phyloP scores from a whole-genome alignment of 2,888 invertebrate species.

The Azorinus chamasolen region DNA sequence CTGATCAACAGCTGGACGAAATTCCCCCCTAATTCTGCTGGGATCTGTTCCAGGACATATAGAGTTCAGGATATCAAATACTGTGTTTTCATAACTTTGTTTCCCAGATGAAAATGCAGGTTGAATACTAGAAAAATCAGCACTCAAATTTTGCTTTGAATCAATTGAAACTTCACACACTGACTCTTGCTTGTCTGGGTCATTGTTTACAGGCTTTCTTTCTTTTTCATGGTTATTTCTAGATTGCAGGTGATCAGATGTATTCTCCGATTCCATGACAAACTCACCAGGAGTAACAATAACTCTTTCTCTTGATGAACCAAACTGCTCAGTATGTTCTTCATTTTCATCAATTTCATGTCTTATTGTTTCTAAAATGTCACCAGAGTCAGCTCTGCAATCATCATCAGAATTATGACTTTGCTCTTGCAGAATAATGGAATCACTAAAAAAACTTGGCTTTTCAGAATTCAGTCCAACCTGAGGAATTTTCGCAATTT shows the following conservation, averaged over 20 bases:
- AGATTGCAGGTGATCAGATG: too few species aligned
- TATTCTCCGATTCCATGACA: too few species aligned
- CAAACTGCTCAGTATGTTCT: background rate
- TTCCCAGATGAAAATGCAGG: slow-evolving; percentile 9
- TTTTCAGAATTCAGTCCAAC: background rate
- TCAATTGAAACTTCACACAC: background rate
- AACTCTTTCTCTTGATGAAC: background rate
- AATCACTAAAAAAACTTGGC: too few species aligned
- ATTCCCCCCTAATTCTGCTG: slow-evolving; percentile 15
- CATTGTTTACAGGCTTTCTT: too few species aligned
- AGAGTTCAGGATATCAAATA: slow-evolving; percentile 60
- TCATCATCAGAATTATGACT: background rate
- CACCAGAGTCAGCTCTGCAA: slow-evolving; percentile 43
- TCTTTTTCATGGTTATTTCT: too few species aligned
- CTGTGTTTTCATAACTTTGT: slow-evolving; percentile 54
- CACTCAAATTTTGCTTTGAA: background rate
- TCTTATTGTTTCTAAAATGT: slow-evolving; percentile 40
- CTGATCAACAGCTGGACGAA: slow-evolving; percentile 32
- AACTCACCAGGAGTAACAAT: too few species aligned
- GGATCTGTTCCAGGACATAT: slow-evolving; percentile 65
- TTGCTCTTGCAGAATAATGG: too few species aligned
- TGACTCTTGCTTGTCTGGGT: too few species aligned
- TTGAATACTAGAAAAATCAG: slow-evolving; percentile 15
- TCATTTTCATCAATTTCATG: slow-evolving; percentile 7
- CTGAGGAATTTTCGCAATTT: slow-evolving; percentile 14